These are phyloP conservation scores for Anastrepha ludens DNA, from an alignment of 1,140 invertebrate genomes.

Conservation along the genomic window DNA sequence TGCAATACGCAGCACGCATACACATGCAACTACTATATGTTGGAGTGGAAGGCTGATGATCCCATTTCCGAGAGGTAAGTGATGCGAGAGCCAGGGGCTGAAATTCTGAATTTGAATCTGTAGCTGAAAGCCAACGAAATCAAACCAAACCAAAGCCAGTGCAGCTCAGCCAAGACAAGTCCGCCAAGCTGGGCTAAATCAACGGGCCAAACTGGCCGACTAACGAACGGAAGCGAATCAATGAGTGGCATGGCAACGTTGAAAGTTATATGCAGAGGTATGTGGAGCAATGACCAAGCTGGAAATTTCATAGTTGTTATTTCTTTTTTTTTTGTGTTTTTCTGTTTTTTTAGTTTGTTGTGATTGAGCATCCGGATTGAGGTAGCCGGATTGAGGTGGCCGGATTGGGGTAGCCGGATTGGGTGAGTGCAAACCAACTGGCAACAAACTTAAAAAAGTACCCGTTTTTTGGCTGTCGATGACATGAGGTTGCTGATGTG, in stretches of 20 bases:
- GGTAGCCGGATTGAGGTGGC: too few relatives aligned
- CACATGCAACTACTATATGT: neutral
- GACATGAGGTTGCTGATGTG: neutral
- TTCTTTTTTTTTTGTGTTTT: neutral
- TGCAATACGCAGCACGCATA: neutral
- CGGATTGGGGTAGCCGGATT: neutral
- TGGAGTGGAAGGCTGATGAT: slow-evolving; percentile 68
- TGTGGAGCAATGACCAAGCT: neutral
- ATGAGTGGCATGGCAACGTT: neutral
- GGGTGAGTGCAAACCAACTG: slow-evolving; percentile 21
- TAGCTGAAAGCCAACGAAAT: neutral
- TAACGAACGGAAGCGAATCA: neutral
- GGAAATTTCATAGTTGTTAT: neutral
- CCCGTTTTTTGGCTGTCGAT: neutral
- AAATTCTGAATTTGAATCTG: neutral
- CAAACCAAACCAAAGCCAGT: neutral
- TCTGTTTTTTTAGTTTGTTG: neutral
- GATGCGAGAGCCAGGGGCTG: slow-evolving; percentile 67
- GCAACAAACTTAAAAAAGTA: neutral
- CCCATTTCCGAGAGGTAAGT: slow-evolving; percentile 73
- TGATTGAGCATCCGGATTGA: neutral
- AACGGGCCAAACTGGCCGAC: neutral
- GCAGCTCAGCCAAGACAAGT: neutral
- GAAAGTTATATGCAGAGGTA: neutral
- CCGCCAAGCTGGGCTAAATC: slow-evolving; percentile 23